A percentile compares a stretch with the other conserved stretches of the same genome.
These are phyloP conservation scores for Channa striata DNA, from an alignment of 2,797 vertebrate species.

Conservation along the genomic window DNA sequence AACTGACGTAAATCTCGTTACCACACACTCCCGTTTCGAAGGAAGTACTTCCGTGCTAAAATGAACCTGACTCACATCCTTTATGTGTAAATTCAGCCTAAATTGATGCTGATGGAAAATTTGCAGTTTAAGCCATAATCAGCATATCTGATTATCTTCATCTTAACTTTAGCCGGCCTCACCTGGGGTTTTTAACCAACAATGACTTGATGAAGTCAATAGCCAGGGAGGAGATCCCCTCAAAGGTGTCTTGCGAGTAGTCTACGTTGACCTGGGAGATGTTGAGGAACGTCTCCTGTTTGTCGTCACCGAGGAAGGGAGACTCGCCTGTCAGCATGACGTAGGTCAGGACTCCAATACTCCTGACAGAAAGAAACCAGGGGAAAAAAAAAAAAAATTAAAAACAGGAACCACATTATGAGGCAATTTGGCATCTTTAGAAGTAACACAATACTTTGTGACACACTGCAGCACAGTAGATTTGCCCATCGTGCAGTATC, in stretches of 20 bases:
- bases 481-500: neutral
- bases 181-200: conserved; percentile 87
- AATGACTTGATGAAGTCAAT: conserved; percentile 87
- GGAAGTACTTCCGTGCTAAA: conserved; percentile 31
- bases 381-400: conserved; percentile 8
- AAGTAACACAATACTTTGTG: neutral
- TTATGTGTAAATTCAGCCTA: conserved; percentile 11
- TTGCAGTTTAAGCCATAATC: neutral
- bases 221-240: conserved; percentile 84
- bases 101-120: conserved; percentile 20
- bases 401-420: neutral
- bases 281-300: conserved; percentile 89
- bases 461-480: neutral
- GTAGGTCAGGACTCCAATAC: conserved; percentile 84
- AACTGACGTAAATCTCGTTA: conserved; percentile 55
- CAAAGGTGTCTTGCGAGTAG: conserved; percentile 85
- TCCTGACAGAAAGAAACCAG: conserved; percentile 81
- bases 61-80: conserved; percentile 61
- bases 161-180: conserved; percentile 23
- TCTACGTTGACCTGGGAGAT: conserved; percentile 87
- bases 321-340: conserved; percentile 89
- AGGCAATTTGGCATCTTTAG: conserved; percentile 7
- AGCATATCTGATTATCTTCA: neutral
- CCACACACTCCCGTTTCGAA: conserved; percentile 40
- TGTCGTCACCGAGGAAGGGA: conserved; percentile 86